phyloP scores from a whole-genome alignment of 2,888 invertebrate genomes.

The Philereme transversata region DNA sequence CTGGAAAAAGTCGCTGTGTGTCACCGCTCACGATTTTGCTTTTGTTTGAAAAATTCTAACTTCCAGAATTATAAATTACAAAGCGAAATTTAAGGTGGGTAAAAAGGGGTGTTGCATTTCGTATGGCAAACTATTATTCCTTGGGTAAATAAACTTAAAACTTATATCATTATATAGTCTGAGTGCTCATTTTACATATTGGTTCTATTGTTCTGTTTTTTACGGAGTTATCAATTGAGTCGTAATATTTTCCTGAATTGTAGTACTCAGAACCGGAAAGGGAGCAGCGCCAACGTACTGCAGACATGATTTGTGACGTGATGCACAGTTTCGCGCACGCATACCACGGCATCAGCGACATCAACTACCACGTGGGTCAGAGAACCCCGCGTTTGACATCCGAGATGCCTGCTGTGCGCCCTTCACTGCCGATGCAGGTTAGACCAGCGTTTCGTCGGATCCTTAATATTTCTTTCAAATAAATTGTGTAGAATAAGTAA shows the following conservation, averaged over 20 bases:
- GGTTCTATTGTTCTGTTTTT: background rate
- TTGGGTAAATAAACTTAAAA: too few relatives aligned
- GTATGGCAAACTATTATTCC: too few relatives aligned
- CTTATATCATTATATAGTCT: too few relatives aligned
- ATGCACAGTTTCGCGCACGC: conserved; percentile 95
- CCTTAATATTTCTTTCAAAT: too few relatives aligned
- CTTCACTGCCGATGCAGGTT: conserved; percentile 56
- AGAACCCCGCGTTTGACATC: conserved; percentile 55
- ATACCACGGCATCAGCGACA: conserved; percentile 94
- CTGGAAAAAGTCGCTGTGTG: too few relatives aligned
- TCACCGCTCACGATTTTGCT: too few relatives aligned
- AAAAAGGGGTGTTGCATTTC: too few relatives aligned
- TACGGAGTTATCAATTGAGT: background rate
- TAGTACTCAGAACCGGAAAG: conserved; percentile 64
- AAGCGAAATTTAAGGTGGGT: too few relatives aligned
- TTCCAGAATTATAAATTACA: too few relatives aligned
- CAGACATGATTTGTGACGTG: conserved; percentile 90
- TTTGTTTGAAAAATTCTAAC: too few relatives aligned
- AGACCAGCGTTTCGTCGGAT: background rate
- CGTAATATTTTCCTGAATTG: background rate
- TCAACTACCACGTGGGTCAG: conserved; percentile 78
- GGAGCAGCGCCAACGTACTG: conserved; percentile 85
- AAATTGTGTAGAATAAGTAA: too few relatives aligned
- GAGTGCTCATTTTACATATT: too few relatives aligned
- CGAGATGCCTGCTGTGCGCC: conserved; percentile 46